Conservation (phyloP, 2,797 vertebrate species). For the Meriones psammophilus region DNA sequence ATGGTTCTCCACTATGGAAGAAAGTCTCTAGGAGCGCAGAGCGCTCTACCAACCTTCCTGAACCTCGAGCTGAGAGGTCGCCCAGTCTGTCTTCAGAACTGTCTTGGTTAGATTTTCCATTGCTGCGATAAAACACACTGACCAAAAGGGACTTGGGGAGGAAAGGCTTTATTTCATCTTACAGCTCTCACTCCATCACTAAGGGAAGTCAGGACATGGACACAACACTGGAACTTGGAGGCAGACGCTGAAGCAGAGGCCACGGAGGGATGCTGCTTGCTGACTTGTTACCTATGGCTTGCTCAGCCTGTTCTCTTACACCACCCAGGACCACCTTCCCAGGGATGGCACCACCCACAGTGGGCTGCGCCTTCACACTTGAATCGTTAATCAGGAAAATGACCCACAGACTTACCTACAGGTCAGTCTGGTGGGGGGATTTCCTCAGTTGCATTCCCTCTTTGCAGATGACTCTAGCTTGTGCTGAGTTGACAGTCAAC, state of each 20-base stretch:
- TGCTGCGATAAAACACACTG: not conserved
- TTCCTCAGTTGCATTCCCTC: not conserved
- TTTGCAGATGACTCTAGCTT: not conserved
- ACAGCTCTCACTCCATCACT: not conserved
- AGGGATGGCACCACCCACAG: not conserved
- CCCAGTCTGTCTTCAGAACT: not conserved
- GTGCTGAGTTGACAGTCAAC: not conserved
- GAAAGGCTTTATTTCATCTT: not conserved
- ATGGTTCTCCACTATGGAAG: not conserved
- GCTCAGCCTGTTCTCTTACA: not conserved
- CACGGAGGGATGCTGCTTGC: not conserved
- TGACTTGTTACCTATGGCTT: not conserved
- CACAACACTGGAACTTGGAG: no score
- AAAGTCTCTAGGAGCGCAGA: not conserved
- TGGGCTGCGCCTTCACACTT: no score
- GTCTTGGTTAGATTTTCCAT: not conserved
- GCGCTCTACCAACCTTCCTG: not conserved
- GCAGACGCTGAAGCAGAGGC: not conserved
- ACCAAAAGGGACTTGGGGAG: not conserved
- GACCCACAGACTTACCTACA: not conserved
- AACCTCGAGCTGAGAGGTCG: not conserved
- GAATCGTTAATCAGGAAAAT: not conserved
- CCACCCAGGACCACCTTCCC: not conserved
- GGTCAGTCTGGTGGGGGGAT: not conserved
- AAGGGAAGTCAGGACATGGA: not conserved